Evolutionary conservation across 2,113 vertebrate species (phyloP), one percentile per base, ranked within the genome.

Genomic region (Mirounga angustirostris): DNA sequence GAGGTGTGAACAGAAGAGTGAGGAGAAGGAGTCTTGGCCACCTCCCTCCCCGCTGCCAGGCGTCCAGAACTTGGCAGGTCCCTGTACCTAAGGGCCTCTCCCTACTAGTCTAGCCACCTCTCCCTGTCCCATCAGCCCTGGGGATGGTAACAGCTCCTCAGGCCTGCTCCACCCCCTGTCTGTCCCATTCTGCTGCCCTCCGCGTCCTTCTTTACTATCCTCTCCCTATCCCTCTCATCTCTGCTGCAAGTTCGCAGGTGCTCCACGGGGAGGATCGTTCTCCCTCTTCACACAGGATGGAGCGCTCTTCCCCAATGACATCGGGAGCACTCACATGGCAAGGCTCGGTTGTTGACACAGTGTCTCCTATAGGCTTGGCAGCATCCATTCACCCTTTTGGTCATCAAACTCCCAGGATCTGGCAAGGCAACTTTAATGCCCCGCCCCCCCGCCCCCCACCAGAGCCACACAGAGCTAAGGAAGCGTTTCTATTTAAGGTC

Each of bases 81-180:
- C 43, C 36, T 58, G 19, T 43, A 33, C 7, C 10, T 7, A 26
- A 43, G 33, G 11, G 16, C 33, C 56, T n/a, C 30, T 65, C 26
- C 52, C 2, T 7, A 1, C 16, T 5, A 5, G 36, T 12, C 52
- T 26, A 33, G 16, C 13, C n/a, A 2, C 24, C 33, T 56, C 33
- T 86, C 5, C 28, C 7, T 26, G 6, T 3, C 12, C 40, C 0
- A 0, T 33, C 30, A 58, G 46, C 19, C 8, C n/a, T 50, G 3
- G 16, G 13, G 33, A 56, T 24, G 52, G 14, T 22, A 33, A 40
- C 19, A 40, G 33, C 50, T 40, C 8, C 16, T 43, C 30, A 10
- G 40, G 21, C 4, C 16, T 54, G 13, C 30, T 6, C 19, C 59
- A 59, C 5, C 6, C 15, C 9, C n/a, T 52, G 1, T 18, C 61